Percentiles rank a stretch among this genome's conserved stretches.
These are phyloP conservation scores for Lycodopsis pacificus DNA, from an alignment of 2,797 vertebrate species.

Conservation along the genomic window DNA sequence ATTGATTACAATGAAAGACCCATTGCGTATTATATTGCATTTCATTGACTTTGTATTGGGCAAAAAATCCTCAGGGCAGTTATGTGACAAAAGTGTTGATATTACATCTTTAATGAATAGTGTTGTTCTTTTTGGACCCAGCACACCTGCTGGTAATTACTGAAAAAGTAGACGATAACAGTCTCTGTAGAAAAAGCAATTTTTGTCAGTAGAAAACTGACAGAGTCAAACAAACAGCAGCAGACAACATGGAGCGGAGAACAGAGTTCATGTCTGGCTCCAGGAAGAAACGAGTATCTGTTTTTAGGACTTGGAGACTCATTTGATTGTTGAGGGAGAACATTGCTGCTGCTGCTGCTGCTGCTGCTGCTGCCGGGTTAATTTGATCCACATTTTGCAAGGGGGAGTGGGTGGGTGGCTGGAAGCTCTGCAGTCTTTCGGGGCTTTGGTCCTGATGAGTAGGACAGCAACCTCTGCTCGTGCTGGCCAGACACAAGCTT, in stretches of 20 bases:
- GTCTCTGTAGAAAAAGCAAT: conserved; percentile 50
- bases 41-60: conserved; percentile 84
- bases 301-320: conserved; percentile 72
- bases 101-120: conserved; percentile 23
- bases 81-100: conserved; percentile 47
- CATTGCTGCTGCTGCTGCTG: conserved; percentile 72
- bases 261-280: conserved; percentile 66
- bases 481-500: conserved; percentile 60
- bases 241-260: conserved; percentile 57
- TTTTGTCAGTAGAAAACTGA: conserved; percentile 65
- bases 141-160: conserved; percentile 67
- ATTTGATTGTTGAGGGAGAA: conserved; percentile 73
- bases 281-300: conserved; percentile 66
- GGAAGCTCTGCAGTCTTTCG: conserved; percentile 55
- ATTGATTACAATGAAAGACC: conserved; percentile 76
- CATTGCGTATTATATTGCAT: conserved; percentile 81
- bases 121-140: conserved; percentile 17
- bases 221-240: conserved; percentile 74
- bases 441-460: conserved; percentile 67
- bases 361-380: conserved; percentile 75
- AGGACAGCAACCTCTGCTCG: conserved; percentile 51
- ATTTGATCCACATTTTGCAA: conserved; percentile 82
- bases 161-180: conserved; percentile 26
- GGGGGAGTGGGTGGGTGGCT: conserved; percentile 57
- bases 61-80: conserved; percentile 10